These are phyloP conservation scores for Larimichthys crocea DNA, from an alignment of 2,113 vertebrate genomes.

Conservation along the genomic window DNA sequence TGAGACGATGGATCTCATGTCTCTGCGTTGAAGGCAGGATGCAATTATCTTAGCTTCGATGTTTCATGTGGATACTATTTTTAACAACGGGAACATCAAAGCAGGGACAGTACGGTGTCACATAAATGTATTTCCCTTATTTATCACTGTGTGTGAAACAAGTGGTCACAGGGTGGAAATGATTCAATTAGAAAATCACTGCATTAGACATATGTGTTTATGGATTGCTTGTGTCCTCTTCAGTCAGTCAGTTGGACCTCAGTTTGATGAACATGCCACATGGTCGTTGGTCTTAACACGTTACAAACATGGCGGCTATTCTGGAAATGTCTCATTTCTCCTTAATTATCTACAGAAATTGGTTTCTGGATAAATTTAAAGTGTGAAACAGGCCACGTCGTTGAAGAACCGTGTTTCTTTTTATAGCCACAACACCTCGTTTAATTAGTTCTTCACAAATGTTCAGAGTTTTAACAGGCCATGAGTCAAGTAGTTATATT, in stretches of 20 bases:
- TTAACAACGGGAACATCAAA: not conserved
- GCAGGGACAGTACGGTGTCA: not conserved
- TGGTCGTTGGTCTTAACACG: not conserved
- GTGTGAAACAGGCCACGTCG: not conserved
- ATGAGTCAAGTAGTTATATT: not conserved
- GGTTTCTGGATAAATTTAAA: not conserved
- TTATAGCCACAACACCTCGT: not conserved
- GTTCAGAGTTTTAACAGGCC: not conserved
- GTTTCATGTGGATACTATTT: not conserved
- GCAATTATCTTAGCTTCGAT: not conserved
- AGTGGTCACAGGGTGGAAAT: not conserved
- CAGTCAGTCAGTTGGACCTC: not conserved
- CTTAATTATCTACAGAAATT: not conserved
- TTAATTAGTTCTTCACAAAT: constrained; percentile 18
- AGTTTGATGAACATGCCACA: not conserved
- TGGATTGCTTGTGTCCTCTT: not conserved
- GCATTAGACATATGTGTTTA: not conserved
- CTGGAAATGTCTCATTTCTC: not conserved
- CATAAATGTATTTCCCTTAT: not conserved
- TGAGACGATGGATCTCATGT: not conserved
- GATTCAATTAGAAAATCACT: not conserved
- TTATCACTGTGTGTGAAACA: not conserved
- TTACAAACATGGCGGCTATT: not conserved
- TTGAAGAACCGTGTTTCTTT: not conserved
- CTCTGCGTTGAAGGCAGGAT: no score